A percentile compares a stretch with the other conserved stretches of the same genome.
Evolutionary conservation across 2,113 vertebrate species (phyloP).

Genomic region (Python bivittatus): DNA sequence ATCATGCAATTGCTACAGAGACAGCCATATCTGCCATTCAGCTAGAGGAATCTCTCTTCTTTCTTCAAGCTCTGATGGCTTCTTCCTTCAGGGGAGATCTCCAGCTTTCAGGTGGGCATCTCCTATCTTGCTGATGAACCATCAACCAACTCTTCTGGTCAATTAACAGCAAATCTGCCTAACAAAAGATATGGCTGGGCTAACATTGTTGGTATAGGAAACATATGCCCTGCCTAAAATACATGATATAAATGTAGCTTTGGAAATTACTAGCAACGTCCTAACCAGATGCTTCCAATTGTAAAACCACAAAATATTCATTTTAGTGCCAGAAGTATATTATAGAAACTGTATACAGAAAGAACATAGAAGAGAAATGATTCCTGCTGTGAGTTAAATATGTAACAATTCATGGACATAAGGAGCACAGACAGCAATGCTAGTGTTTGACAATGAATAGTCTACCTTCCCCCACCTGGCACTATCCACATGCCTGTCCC

Average conservation of each 20-base stretch:
- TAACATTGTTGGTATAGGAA: not conserved
- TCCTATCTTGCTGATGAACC: not conserved
- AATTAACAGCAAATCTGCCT: not conserved
- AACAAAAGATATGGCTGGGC: not conserved
- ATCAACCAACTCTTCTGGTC: too few species aligned
- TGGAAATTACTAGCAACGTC: not conserved
- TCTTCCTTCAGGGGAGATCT: not conserved
- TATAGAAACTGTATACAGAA: not conserved
- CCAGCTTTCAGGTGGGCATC: not conserved
- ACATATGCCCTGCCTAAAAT: not conserved
- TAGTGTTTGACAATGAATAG: not conserved
- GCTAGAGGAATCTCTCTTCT: not conserved
- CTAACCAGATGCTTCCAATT: not conserved
- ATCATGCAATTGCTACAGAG: not conserved
- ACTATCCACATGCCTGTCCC: not conserved
- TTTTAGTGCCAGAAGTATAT: not conserved
- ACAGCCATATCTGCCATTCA: not conserved
- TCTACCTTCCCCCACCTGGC: not conserved
- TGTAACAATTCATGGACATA: not conserved
- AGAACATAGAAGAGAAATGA: not conserved
- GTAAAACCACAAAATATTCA: not conserved
- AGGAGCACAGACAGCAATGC: not conserved
- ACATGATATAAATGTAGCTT: not conserved
- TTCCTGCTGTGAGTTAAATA: not conserved
- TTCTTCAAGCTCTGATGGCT: not conserved